phyloP scores from a whole-genome alignment of 2,888 invertebrate species.

The Chalcosyrphus nemorum region DNA sequence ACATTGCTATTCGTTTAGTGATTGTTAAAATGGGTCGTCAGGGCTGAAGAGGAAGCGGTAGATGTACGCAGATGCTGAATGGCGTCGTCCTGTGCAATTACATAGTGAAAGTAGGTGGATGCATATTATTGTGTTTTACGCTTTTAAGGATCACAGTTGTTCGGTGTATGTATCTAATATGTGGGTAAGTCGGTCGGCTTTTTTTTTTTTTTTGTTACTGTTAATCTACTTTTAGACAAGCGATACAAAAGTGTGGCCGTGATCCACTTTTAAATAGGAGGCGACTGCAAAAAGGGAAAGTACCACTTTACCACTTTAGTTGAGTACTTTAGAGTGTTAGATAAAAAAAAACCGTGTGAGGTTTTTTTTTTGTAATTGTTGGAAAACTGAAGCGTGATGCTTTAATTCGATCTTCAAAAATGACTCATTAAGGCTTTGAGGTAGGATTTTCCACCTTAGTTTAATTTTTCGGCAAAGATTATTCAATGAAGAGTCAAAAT shows the following conservation, averaged over 20 bases:
- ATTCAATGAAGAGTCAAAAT: too few species aligned
- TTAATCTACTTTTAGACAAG: neutral
- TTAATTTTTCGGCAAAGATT: too few species aligned
- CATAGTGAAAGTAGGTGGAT: constrained; percentile 46
- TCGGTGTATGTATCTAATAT: neutral
- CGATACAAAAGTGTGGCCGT: neutral
- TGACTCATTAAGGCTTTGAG: too few species aligned
- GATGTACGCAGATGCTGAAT: constrained; percentile 14
- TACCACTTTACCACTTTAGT: neutral
- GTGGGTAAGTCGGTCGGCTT: neutral
- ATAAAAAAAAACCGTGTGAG: too few species aligned
- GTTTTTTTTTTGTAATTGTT: too few species aligned
- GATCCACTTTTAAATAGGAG: neutral
- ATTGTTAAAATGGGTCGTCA: constrained; percentile 9
- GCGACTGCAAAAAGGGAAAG: neutral
- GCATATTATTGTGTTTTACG: constrained; percentile 34
- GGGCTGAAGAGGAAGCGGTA: neutral
- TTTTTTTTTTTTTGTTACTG: neutral
- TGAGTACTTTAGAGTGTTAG: neutral
- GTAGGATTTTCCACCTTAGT: too few species aligned
- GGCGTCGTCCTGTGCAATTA: constrained; percentile 32
- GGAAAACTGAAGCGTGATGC: too few species aligned
- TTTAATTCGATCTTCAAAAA: too few species aligned
- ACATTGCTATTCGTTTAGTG: constrained; percentile 9
- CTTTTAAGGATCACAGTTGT: neutral